A percentile compares a stretch with the other conserved stretches of the same genome.
These are phyloP conservation scores for Hipposideros armiger DNA, from an alignment of 2,113 vertebrate species.

Conservation along the genomic window DNA sequence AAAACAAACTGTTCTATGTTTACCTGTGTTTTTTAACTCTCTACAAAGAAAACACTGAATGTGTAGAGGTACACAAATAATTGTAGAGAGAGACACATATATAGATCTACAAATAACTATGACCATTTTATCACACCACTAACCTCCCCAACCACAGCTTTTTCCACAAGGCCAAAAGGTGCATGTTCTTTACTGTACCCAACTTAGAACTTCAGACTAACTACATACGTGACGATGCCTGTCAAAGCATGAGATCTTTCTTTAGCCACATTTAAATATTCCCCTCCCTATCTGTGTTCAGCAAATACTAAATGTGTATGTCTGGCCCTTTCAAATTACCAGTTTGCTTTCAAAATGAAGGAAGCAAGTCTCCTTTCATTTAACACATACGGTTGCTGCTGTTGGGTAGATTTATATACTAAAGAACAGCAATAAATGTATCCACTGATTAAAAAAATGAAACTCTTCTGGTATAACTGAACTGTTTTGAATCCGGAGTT, in stretches of 20 bases:
- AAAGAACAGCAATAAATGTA: background rate
- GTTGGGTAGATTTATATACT: background rate
- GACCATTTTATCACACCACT: background rate
- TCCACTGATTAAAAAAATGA: background rate
- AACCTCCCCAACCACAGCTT: background rate
- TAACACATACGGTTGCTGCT: background rate
- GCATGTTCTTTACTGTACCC: background rate
- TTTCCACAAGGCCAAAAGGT: background rate
- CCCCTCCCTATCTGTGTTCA: background rate
- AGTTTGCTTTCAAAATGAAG: slow-evolving; percentile 57
- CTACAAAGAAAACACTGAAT: background rate
- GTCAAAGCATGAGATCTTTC: background rate
- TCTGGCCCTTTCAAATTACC: slow-evolving; percentile 37
- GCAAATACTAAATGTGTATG: background rate
- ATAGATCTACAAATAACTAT: background rate
- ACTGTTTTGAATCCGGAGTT: background rate
- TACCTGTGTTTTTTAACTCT: background rate
- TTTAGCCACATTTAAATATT: background rate
- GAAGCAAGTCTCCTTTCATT: background rate
- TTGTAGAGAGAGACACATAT: background rate
- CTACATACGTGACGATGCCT: background rate
- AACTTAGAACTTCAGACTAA: slow-evolving; percentile 40
- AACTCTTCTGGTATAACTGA: background rate
- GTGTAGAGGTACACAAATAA: background rate
- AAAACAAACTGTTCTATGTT: background rate